Evolutionary conservation across 2,113 vertebrate genomes (phyloP), one percentile per base, ranked within the genome.

Genomic region (Chaenocephalus aceratus): DNA sequence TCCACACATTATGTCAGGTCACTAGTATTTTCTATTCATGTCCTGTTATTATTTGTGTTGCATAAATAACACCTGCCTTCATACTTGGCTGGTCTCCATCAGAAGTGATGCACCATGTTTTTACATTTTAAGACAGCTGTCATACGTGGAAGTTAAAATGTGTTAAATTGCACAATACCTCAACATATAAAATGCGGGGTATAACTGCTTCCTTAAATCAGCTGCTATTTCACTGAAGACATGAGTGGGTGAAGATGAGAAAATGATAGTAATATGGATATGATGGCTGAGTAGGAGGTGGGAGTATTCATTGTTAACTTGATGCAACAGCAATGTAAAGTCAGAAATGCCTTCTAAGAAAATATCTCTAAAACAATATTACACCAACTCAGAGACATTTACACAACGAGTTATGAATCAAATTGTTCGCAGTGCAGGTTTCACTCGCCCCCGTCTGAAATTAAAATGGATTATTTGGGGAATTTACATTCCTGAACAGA

Each of bases 401-500:
- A 62, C 2, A 7, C 5, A 8, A 41, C 57, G 44, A 30, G 10
- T 52, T 66, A 21, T 16, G 9, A 15, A 45, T 79, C 3, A 41
- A n/a, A 53, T 15, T 71, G 56, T 13, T 49, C 23, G 14, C 75
- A 26, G 63, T 23, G 14, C 30, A 61, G 51, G 11, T 2, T 49
- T 58, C 54, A 66, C 10, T 75, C 63, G 10, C 30, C 14, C 62
- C 56, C 75, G 26, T 67, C 44, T 78, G 62, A 86, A 86, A 82
- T 82, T 61, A 53, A 73, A 78, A 86, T 84, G 51, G 77, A 84
- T 91, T 89, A 88, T 79, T 79, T 59, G 54, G 15, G 70, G 87
- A 84, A 88, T 80, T 88, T 82, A 57, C 85, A 94, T 92, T 92
- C 88, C 84, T 87, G 36, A 57, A 75, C 76, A 88, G 86, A 88